Base-by-base conservation (phyloP, 2,888 invertebrate genomes). In the Patella depressa region DNA sequence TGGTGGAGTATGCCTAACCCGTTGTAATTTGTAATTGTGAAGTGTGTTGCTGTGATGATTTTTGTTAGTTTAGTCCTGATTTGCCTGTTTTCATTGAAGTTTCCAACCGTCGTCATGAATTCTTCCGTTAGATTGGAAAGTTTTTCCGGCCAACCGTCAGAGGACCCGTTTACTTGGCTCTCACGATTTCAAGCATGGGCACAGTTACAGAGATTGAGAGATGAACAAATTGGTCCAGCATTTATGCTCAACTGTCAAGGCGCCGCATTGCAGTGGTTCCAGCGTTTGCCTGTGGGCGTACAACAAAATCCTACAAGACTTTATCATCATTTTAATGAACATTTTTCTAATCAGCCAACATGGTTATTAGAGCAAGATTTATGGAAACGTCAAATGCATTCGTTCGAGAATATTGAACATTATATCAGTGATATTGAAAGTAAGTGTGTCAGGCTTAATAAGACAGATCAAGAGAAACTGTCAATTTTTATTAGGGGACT, bases 131-230 rank as follows among this genome's bases (percentile, higher is more conserved):
- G 45, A 45, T 45, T 45, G 45, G 45, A 45, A 45, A 45, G 9
- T 9, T 45, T 65, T 24, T 65, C 19, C 14, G 65, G 65, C 19
- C 65, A 24, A 24, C 65, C 65, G 14, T 65, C 65, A 19, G 65
- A 65, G 14, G 65, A 65, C 14, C 19, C 65, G 12, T 24, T 19
- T 24, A 65, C 24, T 19, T 72, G 72, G 72, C 14, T 72, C 15
- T 34, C 19, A 53, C 72, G 72, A 45, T 72, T 72, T 72, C 19
- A 17, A 72, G 72, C 72, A 72, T 72, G 72, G 72, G 34, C 72
- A 15, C 14, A 72, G n/a, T n/a, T 72, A 14, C 53, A 53, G n/a
- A 19, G 53, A 72, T 29, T 72, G 11, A 24, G 29, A n/a, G 72
- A 72, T 29, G 45, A 53, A 53, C n/a, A 29, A n/a, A 29, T 53